phyloP scores from a whole-genome alignment of 2,888 invertebrate genomes.

The Agonopterix alstromeriana region DNA sequence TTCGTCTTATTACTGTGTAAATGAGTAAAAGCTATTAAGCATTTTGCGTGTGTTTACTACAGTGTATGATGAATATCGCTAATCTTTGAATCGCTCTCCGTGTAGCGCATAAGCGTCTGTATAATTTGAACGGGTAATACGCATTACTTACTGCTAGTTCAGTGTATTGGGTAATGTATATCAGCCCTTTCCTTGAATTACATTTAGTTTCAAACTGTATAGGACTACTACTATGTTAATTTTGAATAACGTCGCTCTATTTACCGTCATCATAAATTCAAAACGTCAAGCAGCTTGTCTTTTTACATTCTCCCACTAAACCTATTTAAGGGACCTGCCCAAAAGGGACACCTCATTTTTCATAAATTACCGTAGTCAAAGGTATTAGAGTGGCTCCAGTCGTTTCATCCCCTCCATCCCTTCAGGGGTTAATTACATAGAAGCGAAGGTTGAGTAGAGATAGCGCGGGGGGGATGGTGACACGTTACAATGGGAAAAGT shows the following conservation, averaged over 20 bases:
- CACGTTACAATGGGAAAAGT: conserved; percentile 59
- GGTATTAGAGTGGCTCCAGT: conserved; percentile 10
- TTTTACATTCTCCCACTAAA: neutral
- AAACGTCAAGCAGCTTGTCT: neutral
- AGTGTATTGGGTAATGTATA: no score
- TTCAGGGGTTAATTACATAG: conserved; percentile 37
- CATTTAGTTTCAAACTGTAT: no score
- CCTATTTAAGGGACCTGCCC: neutral
- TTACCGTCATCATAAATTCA: neutral
- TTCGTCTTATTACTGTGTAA: no score
- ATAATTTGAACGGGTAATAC: no score
- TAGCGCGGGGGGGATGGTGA: conserved; percentile 22
- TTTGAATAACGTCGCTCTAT: neutral
- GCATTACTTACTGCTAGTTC: no score
- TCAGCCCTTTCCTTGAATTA: no score
- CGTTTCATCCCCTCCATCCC: conserved; percentile 9
- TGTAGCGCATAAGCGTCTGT: no score
- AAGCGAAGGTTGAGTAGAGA: conserved; percentile 7
- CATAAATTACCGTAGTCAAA: conserved; percentile 15
- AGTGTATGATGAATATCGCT: no score
- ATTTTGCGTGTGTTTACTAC: no score
- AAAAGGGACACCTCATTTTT: conserved; percentile 24
- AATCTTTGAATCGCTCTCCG: no score
- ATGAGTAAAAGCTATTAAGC: no score
- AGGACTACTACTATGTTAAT: neutral